Conservation (phyloP, 64 coral and sea anemone genomes). For the Actinia tenebrosa region DNA sequence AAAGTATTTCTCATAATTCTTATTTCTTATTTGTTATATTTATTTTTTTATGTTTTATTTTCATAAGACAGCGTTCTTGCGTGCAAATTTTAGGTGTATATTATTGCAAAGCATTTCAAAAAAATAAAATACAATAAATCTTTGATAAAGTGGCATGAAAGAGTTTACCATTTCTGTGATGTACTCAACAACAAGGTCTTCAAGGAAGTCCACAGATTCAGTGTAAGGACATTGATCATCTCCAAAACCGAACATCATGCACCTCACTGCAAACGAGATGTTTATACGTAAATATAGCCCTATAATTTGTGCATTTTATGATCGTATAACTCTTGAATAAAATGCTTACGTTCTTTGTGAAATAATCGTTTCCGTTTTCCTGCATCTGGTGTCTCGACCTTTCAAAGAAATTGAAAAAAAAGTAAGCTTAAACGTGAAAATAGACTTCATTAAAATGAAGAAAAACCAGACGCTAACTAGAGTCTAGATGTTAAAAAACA, state of each 20-base stretch:
- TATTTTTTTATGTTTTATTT: too few relatives aligned
- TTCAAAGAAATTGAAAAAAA: slow-evolving; percentile 20
- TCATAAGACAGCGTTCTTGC: too few relatives aligned
- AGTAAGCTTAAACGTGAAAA: neutral
- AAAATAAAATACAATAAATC: neutral
- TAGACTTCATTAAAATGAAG: neutral
- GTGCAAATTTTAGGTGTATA: too few relatives aligned
- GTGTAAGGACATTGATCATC: slow-evolving; percentile 97
- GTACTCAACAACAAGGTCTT: slow-evolving; percentile 96
- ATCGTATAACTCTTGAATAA: neutral
- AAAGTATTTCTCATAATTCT: too few relatives aligned
- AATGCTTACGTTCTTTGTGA: slow-evolving; percentile 81
- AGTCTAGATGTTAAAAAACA: neutral
- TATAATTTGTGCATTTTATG: too few relatives aligned
- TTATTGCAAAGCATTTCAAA: neutral
- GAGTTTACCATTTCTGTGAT: slow-evolving; percentile 94
- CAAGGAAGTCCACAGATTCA: slow-evolving; percentile 91
- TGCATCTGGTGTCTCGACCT: slow-evolving; percentile 36
- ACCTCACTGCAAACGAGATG: slow-evolving; percentile 59
- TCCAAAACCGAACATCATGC: slow-evolving; percentile 99
- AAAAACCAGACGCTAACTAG: too few relatives aligned
- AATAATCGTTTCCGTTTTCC: slow-evolving; percentile 79
- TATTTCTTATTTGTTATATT: too few relatives aligned
- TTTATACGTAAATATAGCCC: too few relatives aligned
- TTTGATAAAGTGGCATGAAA: neutral